Evolutionary conservation across 2,797 vertebrate genomes (phyloP).

Genomic region (Fundulus diaphanus): DNA sequence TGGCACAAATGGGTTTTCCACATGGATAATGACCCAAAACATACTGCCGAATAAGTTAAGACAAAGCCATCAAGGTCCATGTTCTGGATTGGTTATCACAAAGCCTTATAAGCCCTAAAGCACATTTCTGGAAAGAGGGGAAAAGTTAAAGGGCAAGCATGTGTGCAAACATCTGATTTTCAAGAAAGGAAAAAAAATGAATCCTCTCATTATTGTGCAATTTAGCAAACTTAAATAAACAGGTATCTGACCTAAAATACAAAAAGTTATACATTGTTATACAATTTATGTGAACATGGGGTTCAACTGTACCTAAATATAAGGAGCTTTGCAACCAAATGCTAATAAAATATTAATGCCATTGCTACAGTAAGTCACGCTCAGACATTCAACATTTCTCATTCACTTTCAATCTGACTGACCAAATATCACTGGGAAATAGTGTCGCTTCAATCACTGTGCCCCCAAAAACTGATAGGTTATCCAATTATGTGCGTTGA

Average conservation of each 20-base stretch:
- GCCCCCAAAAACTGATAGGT: slow-evolving; percentile 71
- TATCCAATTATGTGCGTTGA: slow-evolving; percentile 73
- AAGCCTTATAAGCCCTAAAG: background rate
- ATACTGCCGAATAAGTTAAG: no score
- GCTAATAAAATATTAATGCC: slow-evolving; percentile 52
- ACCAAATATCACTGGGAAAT: slow-evolving; percentile 70
- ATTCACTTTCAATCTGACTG: slow-evolving; percentile 57
- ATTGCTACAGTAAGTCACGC: slow-evolving; percentile 32
- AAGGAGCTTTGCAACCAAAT: slow-evolving; percentile 19
- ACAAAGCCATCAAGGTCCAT: background rate
- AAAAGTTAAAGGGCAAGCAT: background rate
- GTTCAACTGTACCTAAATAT: slow-evolving; percentile 16
- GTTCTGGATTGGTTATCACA: background rate
- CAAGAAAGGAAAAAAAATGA: background rate
- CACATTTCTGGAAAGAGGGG: background rate
- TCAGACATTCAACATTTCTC: slow-evolving; percentile 47
- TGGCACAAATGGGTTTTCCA: background rate
- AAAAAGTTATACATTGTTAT: background rate
- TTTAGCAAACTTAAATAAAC: background rate
- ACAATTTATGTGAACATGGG: background rate
- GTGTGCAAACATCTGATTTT: background rate
- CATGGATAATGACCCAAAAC: no score
- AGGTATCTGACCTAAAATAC: background rate
- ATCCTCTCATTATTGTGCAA: background rate
- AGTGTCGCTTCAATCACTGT: slow-evolving; percentile 70